phyloP scores from a whole-genome alignment of 2,888 invertebrate species.

The Helicoverpa assulta region DNA sequence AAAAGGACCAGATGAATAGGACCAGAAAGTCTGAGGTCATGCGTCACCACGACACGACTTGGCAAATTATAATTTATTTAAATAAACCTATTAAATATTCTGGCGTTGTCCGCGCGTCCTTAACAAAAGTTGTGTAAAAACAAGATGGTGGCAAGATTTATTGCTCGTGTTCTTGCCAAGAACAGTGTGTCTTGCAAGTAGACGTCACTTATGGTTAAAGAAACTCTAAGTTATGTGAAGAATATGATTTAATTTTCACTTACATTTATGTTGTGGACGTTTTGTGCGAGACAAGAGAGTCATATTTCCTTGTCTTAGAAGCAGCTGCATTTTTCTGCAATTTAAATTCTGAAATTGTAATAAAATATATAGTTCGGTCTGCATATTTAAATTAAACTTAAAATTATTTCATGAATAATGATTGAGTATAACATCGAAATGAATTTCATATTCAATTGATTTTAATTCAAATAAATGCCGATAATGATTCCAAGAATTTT shows the following conservation, averaged over 20 bases:
- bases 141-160: conserved; percentile 62
- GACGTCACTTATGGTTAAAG: conserved; percentile 55
- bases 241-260: conserved; percentile 40
- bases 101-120: conserved; percentile 51
- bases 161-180: conserved; percentile 56
- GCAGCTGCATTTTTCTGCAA: not conserved
- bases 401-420: too few relatives aligned
- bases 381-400: not conserved
- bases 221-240: conserved; percentile 48
- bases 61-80: conserved; percentile 61
- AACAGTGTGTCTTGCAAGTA: conserved; percentile 39
- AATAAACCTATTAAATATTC: conserved; percentile 61
- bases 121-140: conserved; percentile 63
- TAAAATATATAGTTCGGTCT: not conserved
- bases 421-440: too few relatives aligned
- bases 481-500: too few relatives aligned
- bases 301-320: not conserved
- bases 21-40: conserved; percentile 13
- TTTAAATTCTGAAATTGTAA: not conserved
- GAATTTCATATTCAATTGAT: not conserved
- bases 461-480: not conserved
- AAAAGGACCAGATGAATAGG: not conserved
- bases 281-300: not conserved
- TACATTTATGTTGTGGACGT: conserved; percentile 16
- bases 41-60: conserved; percentile 26